A percentile compares a stretch with the other conserved stretches of the same genome.
Conservation (phyloP, 2,113 vertebrate genomes). For the Raja brachyura region DNA sequence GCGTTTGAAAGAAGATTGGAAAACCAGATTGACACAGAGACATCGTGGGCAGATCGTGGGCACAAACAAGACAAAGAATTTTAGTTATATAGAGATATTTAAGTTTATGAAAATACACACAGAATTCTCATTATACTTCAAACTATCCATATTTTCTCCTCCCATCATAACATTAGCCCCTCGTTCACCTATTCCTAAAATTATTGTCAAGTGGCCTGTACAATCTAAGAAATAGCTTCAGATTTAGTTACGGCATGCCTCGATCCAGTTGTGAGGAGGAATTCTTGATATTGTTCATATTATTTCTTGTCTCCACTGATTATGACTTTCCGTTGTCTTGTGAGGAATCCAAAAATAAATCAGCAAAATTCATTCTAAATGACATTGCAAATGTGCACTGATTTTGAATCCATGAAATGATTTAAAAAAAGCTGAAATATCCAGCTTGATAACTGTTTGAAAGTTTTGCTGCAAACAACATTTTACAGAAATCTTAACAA, state of each 20-base stretch:
- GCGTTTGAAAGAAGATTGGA: too few species aligned
- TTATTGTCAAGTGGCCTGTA: not conserved
- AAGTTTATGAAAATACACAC: not conserved
- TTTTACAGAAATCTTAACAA: not conserved
- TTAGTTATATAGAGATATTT: not conserved
- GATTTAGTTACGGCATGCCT: not conserved
- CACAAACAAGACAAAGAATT: too few species aligned
- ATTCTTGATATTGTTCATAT: not conserved
- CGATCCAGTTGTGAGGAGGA: not conserved
- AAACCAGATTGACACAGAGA: too few species aligned
- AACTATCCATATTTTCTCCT: not conserved
- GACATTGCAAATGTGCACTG: not conserved
- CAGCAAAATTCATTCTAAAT: not conserved
- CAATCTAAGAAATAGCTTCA: not conserved
- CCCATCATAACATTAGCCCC: not conserved
- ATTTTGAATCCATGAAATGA: not conserved
- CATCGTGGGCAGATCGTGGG: too few species aligned
- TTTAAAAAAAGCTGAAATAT: not conserved
- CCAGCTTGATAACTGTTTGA: not conserved
- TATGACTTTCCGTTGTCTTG: not conserved
- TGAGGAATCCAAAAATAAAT: not conserved
- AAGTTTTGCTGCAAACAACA: not conserved
- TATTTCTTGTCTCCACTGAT: not conserved
- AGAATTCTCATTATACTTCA: not conserved
- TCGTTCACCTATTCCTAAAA: not conserved